Conservation (phyloP, 1,140 invertebrate species). For the Drosophila saltans region DNA sequence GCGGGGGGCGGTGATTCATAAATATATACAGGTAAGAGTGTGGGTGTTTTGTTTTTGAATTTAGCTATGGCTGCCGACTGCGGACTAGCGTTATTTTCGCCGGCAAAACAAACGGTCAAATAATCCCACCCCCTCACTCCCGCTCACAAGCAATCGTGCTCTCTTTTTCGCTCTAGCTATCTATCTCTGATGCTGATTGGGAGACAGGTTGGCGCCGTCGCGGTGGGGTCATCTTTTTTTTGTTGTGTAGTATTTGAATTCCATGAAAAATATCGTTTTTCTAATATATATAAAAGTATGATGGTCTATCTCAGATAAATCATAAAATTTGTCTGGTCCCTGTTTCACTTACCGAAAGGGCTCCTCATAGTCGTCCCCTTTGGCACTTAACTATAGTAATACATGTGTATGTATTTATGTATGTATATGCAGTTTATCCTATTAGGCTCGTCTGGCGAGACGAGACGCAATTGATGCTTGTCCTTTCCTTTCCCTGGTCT, state of each 20-base stretch:
- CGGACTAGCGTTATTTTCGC: slow-evolving; percentile 53
- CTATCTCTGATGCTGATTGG: slow-evolving; percentile 5
- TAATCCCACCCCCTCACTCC: slow-evolving; percentile 24
- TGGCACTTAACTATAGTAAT: not conserved
- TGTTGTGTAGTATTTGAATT: slow-evolving; percentile 47
- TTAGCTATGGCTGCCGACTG: not conserved
- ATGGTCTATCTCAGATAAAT: slow-evolving; percentile 45
- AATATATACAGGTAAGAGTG: slow-evolving; percentile 58
- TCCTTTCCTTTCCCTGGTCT: slow-evolving; percentile 5
- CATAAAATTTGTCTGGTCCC: slow-evolving; percentile 37
- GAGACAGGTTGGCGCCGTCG: slow-evolving; percentile 55
- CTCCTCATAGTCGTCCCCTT: not conserved
- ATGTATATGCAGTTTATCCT: slow-evolving; percentile 63
- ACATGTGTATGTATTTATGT: not conserved
- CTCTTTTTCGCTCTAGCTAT: not conserved
- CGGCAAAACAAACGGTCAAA: slow-evolving; percentile 65
- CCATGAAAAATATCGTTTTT: slow-evolving; percentile 36
- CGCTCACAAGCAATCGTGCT: too few relatives aligned
- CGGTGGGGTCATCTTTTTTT: slow-evolving; percentile 26
- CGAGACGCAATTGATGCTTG: slow-evolving; percentile 42
- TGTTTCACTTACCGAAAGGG: not conserved
- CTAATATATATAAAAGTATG: slow-evolving; percentile 38
- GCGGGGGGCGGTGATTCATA: slow-evolving; percentile 16
- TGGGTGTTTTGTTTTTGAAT: slow-evolving; percentile 40
- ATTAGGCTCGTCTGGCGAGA: slow-evolving; percentile 61